Evolutionary conservation across 2,113 vertebrate species (phyloP).

Genomic region (Cottus gobio): DNA sequence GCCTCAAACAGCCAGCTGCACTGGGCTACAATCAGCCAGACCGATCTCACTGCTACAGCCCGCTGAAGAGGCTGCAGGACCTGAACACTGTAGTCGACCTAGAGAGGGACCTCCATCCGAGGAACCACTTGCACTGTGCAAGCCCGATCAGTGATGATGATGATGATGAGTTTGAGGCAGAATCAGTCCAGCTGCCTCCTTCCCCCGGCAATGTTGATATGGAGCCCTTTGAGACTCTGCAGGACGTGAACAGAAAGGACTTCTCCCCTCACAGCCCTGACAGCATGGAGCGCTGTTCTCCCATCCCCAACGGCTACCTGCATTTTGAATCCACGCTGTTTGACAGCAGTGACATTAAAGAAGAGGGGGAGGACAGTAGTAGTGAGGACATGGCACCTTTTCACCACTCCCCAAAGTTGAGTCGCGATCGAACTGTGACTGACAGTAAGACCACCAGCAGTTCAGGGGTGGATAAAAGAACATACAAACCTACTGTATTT

Average conservation of each 20-base stretch:
- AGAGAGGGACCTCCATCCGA: constrained; percentile 65
- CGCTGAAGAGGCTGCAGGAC: constrained; percentile 89
- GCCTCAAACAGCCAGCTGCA: constrained; percentile 78
- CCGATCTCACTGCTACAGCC: constrained; percentile 88
- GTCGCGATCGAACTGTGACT: constrained; percentile 47
- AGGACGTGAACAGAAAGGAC: constrained; percentile 68
- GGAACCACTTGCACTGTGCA: constrained; percentile 69
- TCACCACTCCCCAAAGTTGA: constrained; percentile 56
- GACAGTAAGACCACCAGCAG: constrained; percentile 44
- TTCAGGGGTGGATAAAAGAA: constrained; percentile 62
- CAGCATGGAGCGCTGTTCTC: constrained; percentile 75
- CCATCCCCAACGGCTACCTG: constrained; percentile 80
- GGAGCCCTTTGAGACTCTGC: constrained; percentile 56
- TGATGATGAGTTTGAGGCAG: constrained; percentile 73
- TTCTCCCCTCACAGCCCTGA: constrained; percentile 78
- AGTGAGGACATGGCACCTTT: constrained; percentile 54
- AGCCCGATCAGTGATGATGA: constrained; percentile 72
- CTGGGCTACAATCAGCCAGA: constrained; percentile 85
- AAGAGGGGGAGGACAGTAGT: constrained; percentile 36
- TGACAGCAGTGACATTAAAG: constrained; percentile 78
- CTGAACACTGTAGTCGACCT: constrained; percentile 86
- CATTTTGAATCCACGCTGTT: constrained; percentile 85
- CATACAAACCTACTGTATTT: constrained; percentile 76
- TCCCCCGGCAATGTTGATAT: constrained; percentile 65
- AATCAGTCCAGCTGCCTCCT: constrained; percentile 66